Percentiles rank a stretch among this genome's conserved stretches.
phyloP scores from a whole-genome alignment of 2,888 invertebrate species.

The Margaritifera margaritifera region DNA sequence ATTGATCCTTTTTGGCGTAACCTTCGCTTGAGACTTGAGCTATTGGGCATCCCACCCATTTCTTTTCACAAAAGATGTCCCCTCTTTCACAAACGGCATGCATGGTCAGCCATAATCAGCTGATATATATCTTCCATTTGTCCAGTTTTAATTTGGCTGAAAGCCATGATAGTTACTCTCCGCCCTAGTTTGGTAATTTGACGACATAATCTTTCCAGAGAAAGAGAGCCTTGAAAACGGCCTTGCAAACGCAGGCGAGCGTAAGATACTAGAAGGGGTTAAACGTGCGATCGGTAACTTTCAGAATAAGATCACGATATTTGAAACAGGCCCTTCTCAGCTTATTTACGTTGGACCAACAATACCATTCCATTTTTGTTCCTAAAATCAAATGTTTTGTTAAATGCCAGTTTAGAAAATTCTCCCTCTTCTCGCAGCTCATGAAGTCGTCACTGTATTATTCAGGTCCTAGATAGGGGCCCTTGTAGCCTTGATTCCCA shows the following conservation, averaged over 20 bases:
- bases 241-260: conserved; percentile 16
- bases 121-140: not conserved
- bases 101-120: conserved; percentile 6
- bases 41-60: conserved; percentile 18
- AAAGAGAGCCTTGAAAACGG: conserved; percentile 13
- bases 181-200: conserved; percentile 6
- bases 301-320: conserved; percentile 23
- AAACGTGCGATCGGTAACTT: conserved; percentile 19
- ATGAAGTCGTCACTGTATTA: conserved; percentile 29
- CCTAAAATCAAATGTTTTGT: conserved; percentile 23
- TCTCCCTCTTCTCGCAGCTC: conserved; percentile 11
- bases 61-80: conserved; percentile 3
- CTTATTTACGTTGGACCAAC: conserved; percentile 28
- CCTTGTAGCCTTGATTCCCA: conserved; percentile 32
- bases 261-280: conserved; percentile 20
- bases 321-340: conserved; percentile 18
- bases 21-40: conserved; percentile 27
- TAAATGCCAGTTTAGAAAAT: conserved; percentile 12
- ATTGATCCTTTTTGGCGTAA: conserved; percentile 24
- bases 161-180: conserved; percentile 6
- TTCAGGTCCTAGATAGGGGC: conserved; percentile 25
- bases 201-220: conserved; percentile 13
- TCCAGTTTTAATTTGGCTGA: conserved; percentile 3
- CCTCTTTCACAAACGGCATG: not conserved
- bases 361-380: conserved; percentile 28